phyloP scores from a whole-genome alignment of 2,797 vertebrate genomes.

The Pempheris klunzingeri region DNA sequence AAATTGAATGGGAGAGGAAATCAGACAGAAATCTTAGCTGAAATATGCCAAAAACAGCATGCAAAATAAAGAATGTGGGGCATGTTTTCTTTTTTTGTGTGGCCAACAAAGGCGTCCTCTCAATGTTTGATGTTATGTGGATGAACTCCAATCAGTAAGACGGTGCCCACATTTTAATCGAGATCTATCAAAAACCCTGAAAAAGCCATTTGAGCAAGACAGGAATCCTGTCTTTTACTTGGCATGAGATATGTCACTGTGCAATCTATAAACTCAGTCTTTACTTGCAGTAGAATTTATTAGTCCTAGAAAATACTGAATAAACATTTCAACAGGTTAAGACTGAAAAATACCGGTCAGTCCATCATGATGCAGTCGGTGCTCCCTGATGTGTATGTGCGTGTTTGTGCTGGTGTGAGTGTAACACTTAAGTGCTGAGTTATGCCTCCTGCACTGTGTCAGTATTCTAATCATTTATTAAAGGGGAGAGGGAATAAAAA shows the following conservation, averaged over 20 bases:
- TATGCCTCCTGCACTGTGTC: slow-evolving; percentile 29
- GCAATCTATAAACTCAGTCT: slow-evolving; percentile 1
- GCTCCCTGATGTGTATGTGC: neutral
- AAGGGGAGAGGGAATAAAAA: slow-evolving; percentile 44
- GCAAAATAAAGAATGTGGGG: slow-evolving; percentile 51
- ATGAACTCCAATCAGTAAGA: slow-evolving; percentile 46
- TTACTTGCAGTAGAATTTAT: neutral
- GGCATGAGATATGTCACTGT: neutral
- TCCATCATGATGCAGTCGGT: neutral
- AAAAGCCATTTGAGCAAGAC: neutral
- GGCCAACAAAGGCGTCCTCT: slow-evolving; percentile 48
- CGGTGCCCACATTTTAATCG: slow-evolving; percentile 13
- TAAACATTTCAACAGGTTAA: neutral
- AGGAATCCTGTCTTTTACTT: neutral
- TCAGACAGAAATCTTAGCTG: slow-evolving; percentile 38
- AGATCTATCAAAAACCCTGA: neutral
- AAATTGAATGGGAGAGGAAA: slow-evolving; percentile 21
- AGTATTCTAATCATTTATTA: slow-evolving; percentile 58
- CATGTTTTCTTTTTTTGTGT: slow-evolving; percentile 59
- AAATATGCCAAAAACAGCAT: slow-evolving; percentile 27
- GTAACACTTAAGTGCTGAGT: slow-evolving; percentile 31
- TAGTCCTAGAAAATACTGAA: neutral
- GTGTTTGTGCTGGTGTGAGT: slow-evolving; percentile 8
- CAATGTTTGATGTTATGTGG: slow-evolving; percentile 68
- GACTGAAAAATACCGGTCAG: neutral